A percentile compares a stretch with the other conserved stretches of the same genome.
Evolutionary conservation across 2,797 vertebrate genomes (phyloP).

Genomic region (Pteropus rufus): DNA sequence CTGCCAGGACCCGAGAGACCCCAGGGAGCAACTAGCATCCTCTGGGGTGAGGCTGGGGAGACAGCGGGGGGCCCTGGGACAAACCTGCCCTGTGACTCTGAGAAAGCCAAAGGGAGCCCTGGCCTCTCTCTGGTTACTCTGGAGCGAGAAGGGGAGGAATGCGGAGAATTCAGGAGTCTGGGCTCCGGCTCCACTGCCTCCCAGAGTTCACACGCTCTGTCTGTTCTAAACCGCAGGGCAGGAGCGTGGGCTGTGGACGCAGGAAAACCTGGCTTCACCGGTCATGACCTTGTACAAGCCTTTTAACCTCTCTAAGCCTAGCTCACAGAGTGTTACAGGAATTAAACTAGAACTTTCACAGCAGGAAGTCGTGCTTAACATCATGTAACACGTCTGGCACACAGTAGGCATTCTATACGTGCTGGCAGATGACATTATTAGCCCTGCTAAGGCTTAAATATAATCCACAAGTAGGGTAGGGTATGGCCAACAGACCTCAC

Average conservation of each 20-base stretch:
- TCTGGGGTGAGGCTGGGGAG: not conserved
- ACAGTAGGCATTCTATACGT: not conserved
- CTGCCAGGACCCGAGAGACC: not conserved
- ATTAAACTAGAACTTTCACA: not conserved
- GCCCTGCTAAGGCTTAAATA: not conserved
- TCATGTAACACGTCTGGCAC: not conserved
- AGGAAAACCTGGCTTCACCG: not conserved
- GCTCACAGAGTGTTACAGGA: not conserved
- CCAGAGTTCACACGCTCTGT: not conserved
- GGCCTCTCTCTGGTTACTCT: not conserved
- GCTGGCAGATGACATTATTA: not conserved
- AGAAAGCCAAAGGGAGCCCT: not conserved
- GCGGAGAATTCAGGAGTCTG: not conserved
- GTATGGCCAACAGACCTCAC: not conserved
- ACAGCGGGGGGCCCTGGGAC: not conserved
- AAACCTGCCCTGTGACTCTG: not conserved
- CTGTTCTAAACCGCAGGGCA: rapidly evolving
- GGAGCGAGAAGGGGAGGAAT: not conserved
- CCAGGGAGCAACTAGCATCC: not conserved
- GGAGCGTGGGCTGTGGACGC: not conserved
- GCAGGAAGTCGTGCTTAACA: not conserved
- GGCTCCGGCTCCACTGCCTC: not conserved
- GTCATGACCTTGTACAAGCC: not conserved
- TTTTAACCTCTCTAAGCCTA: not conserved
- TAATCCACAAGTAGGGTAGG: not conserved